phyloP scores from a whole-genome alignment of 2,888 invertebrate species.

The Sericinus montela region DNA sequence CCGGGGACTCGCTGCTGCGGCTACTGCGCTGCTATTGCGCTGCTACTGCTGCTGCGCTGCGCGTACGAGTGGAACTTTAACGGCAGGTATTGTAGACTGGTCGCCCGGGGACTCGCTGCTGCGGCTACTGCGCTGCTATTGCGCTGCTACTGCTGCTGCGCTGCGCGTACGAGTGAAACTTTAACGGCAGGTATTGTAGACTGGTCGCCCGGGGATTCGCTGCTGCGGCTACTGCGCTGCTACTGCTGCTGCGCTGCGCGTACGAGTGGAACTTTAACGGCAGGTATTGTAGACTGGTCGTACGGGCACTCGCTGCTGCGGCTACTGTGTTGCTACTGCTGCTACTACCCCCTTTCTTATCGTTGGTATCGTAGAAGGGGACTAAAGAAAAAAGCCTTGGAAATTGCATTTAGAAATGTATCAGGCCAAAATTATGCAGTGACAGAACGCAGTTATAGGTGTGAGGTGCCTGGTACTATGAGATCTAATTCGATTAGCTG shows the following conservation, averaged over 20 bases:
- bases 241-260: no score
- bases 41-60: conserved; percentile 92
- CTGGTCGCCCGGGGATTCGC: neutral
- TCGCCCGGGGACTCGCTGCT: conserved; percentile 92
- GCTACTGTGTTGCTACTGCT: conserved; percentile 39
- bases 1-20: conserved; percentile 91
- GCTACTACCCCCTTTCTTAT: no score
- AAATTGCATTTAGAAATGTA: no score
- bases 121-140: conserved; percentile 88
- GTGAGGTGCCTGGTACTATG: no score
- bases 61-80: conserved; percentile 96
- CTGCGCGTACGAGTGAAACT: conserved; percentile 95
- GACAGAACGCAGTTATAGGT: no score
- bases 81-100: conserved; percentile 86
- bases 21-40: conserved; percentile 88
- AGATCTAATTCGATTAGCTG: no score
- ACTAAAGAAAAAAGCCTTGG: no score
- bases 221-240: no score
- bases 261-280: no score
- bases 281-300: neutral
- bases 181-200: conserved; percentile 83
- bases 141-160: conserved; percentile 92
- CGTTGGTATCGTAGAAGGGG: no score
- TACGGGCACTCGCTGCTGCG: no score
- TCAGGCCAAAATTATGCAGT: no score